Conservation (phyloP, 2,888 invertebrate species). For the Stenichneumon culpator region DNA sequence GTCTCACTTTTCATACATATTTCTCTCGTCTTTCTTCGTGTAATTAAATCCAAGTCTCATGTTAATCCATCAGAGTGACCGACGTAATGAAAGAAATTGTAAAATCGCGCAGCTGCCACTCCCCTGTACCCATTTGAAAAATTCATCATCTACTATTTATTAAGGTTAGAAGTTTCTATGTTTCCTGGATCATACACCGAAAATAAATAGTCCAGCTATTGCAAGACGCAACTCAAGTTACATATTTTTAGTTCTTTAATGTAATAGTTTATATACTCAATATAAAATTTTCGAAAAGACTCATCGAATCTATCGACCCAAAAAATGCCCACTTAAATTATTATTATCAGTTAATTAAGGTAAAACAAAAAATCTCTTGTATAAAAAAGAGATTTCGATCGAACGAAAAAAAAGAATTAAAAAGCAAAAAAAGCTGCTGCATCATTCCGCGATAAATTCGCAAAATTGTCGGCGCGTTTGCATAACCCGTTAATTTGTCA, state of each 20-base stretch:
- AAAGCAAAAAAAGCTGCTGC: not conserved
- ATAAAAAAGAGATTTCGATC: not conserved
- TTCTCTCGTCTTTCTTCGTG: conserved; percentile 25
- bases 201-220: no score
- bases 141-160: not conserved
- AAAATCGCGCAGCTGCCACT: not conserved
- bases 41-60: conserved; percentile 51
- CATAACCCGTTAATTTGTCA: conserved; percentile 37
- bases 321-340: no score
- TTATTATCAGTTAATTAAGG: no score
- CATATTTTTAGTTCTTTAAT: no score
- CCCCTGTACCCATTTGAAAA: not conserved
- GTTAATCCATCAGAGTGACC: conserved; percentile 50
- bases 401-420: not conserved
- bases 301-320: no score
- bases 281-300: no score
- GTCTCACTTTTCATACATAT: conserved; percentile 23
- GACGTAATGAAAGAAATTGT: conserved; percentile 22
- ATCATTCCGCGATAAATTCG: not conserved
- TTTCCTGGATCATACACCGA: no score
- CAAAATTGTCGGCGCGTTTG: not conserved
- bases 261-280: no score
- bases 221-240: no score
- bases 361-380: not conserved
- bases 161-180: not conserved